Percentiles rank a stretch among this genome's conserved stretches.
These are phyloP conservation scores for Dolichotis patagonum DNA, from an alignment of 2,113 vertebrate species.

Conservation along the genomic window DNA sequence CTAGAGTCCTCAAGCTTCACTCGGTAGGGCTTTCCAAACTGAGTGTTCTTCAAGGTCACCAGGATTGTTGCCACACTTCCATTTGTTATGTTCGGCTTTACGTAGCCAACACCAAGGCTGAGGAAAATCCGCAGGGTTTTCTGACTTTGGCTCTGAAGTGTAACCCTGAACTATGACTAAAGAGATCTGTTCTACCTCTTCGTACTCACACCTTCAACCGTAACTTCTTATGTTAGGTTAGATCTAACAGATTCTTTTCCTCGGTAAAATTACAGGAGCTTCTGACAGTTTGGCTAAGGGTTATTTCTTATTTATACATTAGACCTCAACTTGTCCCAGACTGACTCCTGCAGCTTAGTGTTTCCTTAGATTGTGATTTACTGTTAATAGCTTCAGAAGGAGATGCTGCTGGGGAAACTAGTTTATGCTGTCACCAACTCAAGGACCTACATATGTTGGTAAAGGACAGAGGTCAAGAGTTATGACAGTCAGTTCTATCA, in stretches of 20 bases:
- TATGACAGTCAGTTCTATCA: constrained; percentile 9
- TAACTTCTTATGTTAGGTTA: not conserved
- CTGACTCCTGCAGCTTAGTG: not conserved
- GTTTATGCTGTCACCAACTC: not conserved
- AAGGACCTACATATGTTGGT: not conserved
- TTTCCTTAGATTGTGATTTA: not conserved
- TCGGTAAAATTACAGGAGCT: not conserved
- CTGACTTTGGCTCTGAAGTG: not conserved
- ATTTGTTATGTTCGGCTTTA: not conserved
- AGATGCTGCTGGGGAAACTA: not conserved
- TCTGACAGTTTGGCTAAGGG: not conserved
- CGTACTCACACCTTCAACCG: not conserved
- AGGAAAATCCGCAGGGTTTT: not conserved
- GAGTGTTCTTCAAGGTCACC: not conserved
- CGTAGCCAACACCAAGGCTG: not conserved
- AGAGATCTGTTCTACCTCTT: not conserved
- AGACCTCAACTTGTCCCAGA: not conserved
- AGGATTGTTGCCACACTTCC: not conserved
- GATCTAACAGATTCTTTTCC: not conserved
- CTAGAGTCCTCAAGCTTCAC: not conserved
- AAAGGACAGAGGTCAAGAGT: constrained; percentile 11
- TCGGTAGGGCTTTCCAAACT: not conserved
- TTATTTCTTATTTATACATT: constrained; percentile 27
- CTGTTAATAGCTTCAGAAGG: not conserved
- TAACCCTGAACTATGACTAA: not conserved